These are phyloP conservation scores for Tenthredo mesomela DNA, from an alignment of 2,888 invertebrate species.

Conservation along the genomic window DNA sequence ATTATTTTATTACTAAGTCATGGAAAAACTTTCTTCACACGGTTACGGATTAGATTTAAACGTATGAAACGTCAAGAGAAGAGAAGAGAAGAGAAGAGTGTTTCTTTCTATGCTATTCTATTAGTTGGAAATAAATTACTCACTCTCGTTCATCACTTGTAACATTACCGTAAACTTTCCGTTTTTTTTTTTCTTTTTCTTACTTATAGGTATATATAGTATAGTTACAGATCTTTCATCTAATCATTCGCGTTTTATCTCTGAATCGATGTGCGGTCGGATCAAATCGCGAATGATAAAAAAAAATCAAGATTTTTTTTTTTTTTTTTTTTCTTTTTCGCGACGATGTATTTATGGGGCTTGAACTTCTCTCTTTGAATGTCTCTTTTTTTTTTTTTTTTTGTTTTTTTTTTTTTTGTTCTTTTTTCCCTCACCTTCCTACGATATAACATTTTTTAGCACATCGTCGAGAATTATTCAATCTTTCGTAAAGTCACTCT, in stretches of 20 bases:
- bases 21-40: constrained; percentile 30
- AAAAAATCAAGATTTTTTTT: too few species aligned
- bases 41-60: neutral
- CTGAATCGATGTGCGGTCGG: neutral
- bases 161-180: neutral
- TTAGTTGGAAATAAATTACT: neutral
- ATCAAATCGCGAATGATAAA: too few species aligned
- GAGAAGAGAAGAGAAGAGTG: too few species aligned
- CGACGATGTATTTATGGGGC: neutral
- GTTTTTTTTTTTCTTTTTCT: neutral
- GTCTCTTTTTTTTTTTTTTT: too few species aligned
- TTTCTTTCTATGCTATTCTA: neutral
- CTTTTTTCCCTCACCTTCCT: too few species aligned
- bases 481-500: neutral
- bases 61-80: neutral
- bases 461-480: neutral
- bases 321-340: neutral
- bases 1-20: too few species aligned
- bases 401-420: too few species aligned
- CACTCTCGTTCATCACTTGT: neutral
- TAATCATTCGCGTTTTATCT: neutral
- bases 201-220: neutral
- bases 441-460: too few species aligned
- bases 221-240: neutral
- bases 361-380: too few species aligned